These are phyloP conservation scores for Carcina quercana DNA, from an alignment of 2,888 invertebrate species.

Conservation along the genomic window DNA sequence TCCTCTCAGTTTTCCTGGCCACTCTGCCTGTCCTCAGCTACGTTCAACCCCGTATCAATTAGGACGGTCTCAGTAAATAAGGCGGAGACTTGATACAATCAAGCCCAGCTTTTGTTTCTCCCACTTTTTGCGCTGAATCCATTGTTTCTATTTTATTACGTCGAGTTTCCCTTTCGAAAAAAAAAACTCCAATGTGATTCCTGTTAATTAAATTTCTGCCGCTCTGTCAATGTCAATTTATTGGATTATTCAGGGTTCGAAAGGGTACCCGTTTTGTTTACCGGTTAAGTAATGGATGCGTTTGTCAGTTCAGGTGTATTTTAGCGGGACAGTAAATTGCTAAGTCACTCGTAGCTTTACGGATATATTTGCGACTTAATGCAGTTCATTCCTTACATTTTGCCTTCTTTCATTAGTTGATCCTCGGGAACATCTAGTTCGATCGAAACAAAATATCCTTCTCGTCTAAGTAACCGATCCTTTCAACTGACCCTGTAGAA, in stretches of 20 bases:
- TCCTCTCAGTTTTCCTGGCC: slow-evolving; percentile 27
- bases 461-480: too few relatives aligned
- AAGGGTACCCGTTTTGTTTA: slow-evolving; percentile 1
- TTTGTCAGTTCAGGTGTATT: too few relatives aligned
- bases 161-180: slow-evolving; percentile 6
- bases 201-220: slow-evolving; percentile 10
- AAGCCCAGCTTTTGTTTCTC: slow-evolving; percentile 43
- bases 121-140: slow-evolving; percentile 24
- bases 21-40: slow-evolving; percentile 24
- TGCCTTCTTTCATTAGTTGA: too few relatives aligned
- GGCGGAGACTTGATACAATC: slow-evolving; percentile 48
- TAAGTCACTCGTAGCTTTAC: too few relatives aligned
- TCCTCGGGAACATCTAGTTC: too few relatives aligned
- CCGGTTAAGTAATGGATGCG: too few relatives aligned
- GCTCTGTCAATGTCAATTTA: slow-evolving; percentile 11
- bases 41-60: slow-evolving; percentile 56
- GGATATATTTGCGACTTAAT: too few relatives aligned
- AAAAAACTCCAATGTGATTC: slow-evolving; percentile 1
- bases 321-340: too few relatives aligned
- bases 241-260: slow-evolving; percentile 8
- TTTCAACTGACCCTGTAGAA: too few relatives aligned
- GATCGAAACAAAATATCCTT: too few relatives aligned
- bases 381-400: too few relatives aligned
- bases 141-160: slow-evolving; percentile 25
- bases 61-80: slow-evolving; percentile 55